These are phyloP conservation scores for Octonoba sinensis DNA, from an alignment of 2,888 invertebrate species.

Conservation along the genomic window DNA sequence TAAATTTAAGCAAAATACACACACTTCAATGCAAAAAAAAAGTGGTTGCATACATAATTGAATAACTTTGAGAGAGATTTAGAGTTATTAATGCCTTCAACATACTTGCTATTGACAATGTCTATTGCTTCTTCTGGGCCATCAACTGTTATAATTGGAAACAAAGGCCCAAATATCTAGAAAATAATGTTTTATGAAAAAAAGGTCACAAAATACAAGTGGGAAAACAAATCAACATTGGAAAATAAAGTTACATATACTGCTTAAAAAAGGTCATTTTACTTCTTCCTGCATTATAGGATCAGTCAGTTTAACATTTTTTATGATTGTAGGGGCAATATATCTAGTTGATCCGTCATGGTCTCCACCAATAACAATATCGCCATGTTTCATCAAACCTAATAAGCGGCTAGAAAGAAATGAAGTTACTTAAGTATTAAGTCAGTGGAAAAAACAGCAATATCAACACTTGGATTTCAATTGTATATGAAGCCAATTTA, in stretches of 20 bases:
- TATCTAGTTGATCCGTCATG: conserved; percentile 71
- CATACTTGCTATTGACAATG: conserved; percentile 67
- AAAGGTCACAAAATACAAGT: not conserved
- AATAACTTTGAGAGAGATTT: too few species aligned
- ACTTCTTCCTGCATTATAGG: conserved; percentile 74
- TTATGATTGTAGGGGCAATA: conserved; percentile 73
- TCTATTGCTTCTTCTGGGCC: conserved; percentile 67
- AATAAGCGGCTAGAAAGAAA: conserved; percentile 71
- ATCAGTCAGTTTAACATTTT: conserved; percentile 71
- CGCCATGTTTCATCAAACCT: conserved; percentile 70
- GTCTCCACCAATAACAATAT: conserved; percentile 72
- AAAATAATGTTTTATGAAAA: not conserved
- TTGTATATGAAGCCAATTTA: not conserved
- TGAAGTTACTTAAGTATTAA: too few species aligned
- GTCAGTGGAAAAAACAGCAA: not conserved
- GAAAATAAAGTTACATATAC: not conserved
- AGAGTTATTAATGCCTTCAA: not conserved
- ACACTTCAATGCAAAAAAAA: too few species aligned
- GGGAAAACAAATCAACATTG: not conserved
- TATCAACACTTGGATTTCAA: not conserved
- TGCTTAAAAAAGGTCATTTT: conserved; percentile 6
- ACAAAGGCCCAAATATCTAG: conserved; percentile 75
- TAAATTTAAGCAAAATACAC: too few species aligned
- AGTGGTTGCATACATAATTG: too few species aligned
- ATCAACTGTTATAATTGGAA: conserved; percentile 72